These are phyloP conservation scores for Trinectes maculatus DNA, from an alignment of 2,113 vertebrate genomes.

Conservation along the genomic window DNA sequence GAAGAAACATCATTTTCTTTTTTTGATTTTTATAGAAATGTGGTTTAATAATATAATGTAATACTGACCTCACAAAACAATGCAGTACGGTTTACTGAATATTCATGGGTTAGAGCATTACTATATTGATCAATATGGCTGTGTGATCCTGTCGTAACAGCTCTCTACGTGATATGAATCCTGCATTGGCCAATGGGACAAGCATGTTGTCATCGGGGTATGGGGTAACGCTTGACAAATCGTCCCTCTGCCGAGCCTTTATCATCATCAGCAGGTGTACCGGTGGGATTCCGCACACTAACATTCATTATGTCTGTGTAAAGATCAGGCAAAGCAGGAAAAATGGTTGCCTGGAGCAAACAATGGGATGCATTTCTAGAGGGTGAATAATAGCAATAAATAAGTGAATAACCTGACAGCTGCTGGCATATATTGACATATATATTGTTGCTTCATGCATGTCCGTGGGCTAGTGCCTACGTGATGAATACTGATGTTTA, in stretches of 20 bases:
- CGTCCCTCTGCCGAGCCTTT: constrained; percentile 42
- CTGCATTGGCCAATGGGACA: constrained; percentile 13
- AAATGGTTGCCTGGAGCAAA: constrained; percentile 55
- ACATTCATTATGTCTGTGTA: constrained; percentile 58
- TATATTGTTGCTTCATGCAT: constrained; percentile 51
- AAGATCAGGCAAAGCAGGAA: constrained; percentile 52
- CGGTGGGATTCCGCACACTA: constrained; percentile 31
- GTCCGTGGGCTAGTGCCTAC: constrained; percentile 14
- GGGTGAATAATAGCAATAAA: constrained; percentile 41
- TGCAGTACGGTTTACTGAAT: neutral
- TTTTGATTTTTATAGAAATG: too few relatives aligned
- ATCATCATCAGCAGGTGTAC: constrained; percentile 64
- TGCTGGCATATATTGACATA: constrained; percentile 51
- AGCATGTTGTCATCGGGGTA: constrained; percentile 27
- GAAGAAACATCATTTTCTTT: too few relatives aligned
- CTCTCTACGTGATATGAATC: neutral
- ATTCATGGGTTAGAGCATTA: neutral
- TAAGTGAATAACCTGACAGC: constrained; percentile 46
- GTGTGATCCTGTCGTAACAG: neutral
- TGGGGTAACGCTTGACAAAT: constrained; percentile 12
- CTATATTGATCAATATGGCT: neutral
- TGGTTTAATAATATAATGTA: too few relatives aligned
- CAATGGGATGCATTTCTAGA: constrained; percentile 43
- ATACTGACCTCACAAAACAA: too few relatives aligned
- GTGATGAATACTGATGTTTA: constrained; percentile 63